A percentile compares a stretch with the other conserved stretches of the same genome.
These are phyloP conservation scores for Vipera ursinii DNA, from an alignment of 2,797 vertebrate genomes.

Conservation along the genomic window DNA sequence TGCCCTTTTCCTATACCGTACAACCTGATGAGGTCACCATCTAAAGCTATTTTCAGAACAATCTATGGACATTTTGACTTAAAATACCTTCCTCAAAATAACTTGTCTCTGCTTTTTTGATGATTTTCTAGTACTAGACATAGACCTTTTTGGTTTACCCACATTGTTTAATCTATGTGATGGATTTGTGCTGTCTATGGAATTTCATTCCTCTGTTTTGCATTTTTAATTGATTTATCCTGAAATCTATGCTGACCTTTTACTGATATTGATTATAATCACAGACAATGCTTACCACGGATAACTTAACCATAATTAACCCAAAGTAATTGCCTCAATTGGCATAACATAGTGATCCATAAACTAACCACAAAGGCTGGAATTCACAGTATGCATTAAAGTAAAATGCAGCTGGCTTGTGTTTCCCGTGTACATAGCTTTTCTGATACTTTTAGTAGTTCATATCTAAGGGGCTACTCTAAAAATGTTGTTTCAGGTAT, in stretches of 20 bases:
- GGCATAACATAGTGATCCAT: not conserved
- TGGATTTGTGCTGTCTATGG: not conserved
- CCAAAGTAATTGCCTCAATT: not conserved
- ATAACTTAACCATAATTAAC: not conserved
- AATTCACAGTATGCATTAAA: not conserved
- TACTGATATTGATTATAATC: not conserved
- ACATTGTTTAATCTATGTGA: not conserved
- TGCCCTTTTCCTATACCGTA: not conserved
- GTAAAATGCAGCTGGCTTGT: not conserved
- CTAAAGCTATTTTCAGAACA: not conserved
- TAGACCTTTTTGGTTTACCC: not conserved
- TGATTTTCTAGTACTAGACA: not conserved
- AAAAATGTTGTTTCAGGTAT: not conserved
- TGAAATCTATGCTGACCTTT: not conserved
- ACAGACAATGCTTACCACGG: not conserved
- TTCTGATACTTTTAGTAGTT: not conserved
- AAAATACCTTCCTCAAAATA: not conserved
- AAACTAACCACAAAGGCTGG: not conserved
- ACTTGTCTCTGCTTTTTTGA: not conserved
- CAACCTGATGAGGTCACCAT: not conserved
- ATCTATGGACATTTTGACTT: not conserved
- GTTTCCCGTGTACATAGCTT: not conserved
- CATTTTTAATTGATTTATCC: not conserved
- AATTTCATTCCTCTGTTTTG: not conserved
- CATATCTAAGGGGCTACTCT: not conserved